Evolutionary conservation across 2,797 vertebrate species (phyloP).

Genomic region (Tenualosa thibaudeaui): DNA sequence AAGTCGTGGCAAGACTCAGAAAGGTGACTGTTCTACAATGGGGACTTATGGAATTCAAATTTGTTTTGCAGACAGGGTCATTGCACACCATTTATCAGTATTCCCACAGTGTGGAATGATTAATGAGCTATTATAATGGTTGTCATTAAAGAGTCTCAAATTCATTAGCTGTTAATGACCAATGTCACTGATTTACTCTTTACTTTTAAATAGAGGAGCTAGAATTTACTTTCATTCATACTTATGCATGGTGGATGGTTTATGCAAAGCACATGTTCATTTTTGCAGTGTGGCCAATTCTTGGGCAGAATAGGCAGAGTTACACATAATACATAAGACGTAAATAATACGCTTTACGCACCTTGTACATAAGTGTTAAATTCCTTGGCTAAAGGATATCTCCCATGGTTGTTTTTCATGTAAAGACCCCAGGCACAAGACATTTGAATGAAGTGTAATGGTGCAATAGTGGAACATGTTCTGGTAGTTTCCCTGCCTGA

Average conservation of each 20-base stretch:
- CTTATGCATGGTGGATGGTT: neutral
- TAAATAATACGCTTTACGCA: too few relatives aligned
- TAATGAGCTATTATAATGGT: neutral
- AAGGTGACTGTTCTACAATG: conserved; percentile 62
- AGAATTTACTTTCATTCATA: neutral
- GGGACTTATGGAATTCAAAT: neutral
- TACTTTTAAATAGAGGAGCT: neutral
- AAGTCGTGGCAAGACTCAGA: conserved; percentile 93
- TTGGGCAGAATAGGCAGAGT: neutral
- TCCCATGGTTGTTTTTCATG: too few relatives aligned
- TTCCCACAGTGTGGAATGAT: neutral
- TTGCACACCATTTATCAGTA: neutral
- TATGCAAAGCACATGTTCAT: neutral
- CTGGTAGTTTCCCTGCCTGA: too few relatives aligned
- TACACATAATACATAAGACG: too few relatives aligned
- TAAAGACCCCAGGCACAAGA: too few relatives aligned
- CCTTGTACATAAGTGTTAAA: too few relatives aligned
- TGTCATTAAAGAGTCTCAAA: too few relatives aligned
- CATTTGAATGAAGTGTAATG: too few relatives aligned
- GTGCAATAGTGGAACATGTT: too few relatives aligned
- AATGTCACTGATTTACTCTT: neutral
- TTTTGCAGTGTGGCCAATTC: neutral
- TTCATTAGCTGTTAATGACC: too few relatives aligned
- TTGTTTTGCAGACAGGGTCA: neutral
- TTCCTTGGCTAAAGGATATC: too few relatives aligned